phyloP scores from a whole-genome alignment of 2,888 invertebrate species.

The Pristionchus exspectatus region DNA sequence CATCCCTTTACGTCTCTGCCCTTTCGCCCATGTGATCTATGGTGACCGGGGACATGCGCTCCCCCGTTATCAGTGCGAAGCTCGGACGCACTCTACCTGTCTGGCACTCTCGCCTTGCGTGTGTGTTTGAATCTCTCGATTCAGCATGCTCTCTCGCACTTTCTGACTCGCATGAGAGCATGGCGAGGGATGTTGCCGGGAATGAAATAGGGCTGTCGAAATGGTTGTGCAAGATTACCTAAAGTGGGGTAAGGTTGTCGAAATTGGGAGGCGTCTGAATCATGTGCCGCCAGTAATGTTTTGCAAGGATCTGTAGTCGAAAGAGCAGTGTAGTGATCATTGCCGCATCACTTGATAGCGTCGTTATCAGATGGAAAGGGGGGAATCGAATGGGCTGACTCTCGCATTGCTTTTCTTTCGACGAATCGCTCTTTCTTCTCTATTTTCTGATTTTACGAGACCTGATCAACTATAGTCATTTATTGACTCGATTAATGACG shows the following conservation, averaged over 20 bases:
- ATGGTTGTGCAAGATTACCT: constrained; percentile 19
- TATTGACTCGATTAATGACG: too few relatives aligned
- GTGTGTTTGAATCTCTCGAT: too few relatives aligned
- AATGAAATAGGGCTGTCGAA: neutral
- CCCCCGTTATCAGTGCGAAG: neutral
- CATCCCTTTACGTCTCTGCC: neutral
- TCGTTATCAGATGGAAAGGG: neutral
- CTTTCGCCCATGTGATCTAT: neutral
- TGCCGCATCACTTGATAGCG: constrained; percentile 35
- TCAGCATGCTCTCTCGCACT: too few relatives aligned
- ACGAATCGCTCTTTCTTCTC: too few relatives aligned
- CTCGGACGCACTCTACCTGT: neutral
- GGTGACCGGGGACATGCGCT: neutral
- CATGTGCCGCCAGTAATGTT: neutral
- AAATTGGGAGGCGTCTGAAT: neutral
- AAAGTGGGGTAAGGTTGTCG: neutral
- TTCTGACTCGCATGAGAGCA: too few relatives aligned
- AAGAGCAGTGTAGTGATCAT: neutral
- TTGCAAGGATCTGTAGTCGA: neutral
- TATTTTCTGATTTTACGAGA: too few relatives aligned
- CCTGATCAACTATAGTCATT: too few relatives aligned
- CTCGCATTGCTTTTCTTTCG: neutral
- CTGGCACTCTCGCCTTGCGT: neutral
- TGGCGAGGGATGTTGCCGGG: neutral
- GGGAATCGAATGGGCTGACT: neutral